Percentiles rank a stretch among this genome's conserved stretches.
Evolutionary conservation across 2,113 vertebrate species (phyloP).

Genomic region (Cinclus mexicanus): DNA sequence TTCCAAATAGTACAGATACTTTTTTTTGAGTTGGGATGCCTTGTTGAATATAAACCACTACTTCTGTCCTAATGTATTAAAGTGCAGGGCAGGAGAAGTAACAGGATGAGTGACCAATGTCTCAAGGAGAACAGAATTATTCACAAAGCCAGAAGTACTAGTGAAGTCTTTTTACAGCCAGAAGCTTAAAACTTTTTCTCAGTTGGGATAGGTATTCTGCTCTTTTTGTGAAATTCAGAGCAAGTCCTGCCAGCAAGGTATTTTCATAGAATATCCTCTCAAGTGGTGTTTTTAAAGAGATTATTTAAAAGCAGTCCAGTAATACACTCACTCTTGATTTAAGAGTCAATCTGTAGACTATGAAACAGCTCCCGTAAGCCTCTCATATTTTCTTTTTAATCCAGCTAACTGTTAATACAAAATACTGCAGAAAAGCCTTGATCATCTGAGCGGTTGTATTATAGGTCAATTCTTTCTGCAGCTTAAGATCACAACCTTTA

Average conservation of each 20-base stretch:
- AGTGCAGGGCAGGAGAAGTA: neutral
- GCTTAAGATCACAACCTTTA: neutral
- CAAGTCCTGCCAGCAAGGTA: neutral
- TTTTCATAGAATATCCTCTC: neutral
- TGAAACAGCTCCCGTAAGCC: neutral
- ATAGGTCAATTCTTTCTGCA: neutral
- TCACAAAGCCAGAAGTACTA: neutral
- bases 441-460: neutral
- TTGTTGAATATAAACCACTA: neutral
- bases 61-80: neutral
- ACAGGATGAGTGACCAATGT: neutral
- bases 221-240: neutral
- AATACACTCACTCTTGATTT: neutral
- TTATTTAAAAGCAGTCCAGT: neutral
- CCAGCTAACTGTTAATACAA: neutral
- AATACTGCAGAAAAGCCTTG: neutral
- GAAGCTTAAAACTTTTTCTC: neutral
- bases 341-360: neutral
- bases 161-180: neutral
- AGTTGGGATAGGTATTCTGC: neutral
- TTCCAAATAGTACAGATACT: rapidly evolving
- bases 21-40: neutral
- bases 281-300: neutral
- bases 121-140: neutral
- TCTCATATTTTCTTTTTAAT: neutral